Base-by-base conservation (phyloP, 2,888 invertebrate genomes). In the Periphyllus acericola region DNA sequence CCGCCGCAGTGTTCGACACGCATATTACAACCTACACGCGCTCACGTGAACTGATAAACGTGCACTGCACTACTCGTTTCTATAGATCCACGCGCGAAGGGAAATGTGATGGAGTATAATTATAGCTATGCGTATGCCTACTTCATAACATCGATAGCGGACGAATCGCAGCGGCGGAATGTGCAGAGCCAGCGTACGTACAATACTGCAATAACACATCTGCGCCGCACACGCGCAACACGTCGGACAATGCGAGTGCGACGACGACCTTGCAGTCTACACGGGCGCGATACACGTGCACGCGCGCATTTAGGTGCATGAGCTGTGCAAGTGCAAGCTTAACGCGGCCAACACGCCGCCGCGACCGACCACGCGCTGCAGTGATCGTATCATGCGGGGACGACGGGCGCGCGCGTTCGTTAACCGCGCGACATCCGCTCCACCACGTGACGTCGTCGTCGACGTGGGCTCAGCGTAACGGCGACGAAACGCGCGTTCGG, bases 201-300 rank as follows among this genome's bases (percentile, higher is more conserved):
- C n/a, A n/a, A n/a, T n/a, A n/a, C n/a, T n/a, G n/a, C n/a, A 29
- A 68, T 68, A n/a, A 25, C 8, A 66, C 21, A 66, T 8, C 66
- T 8, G 17, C 8, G 66, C 8, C 8, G 66, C 5, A 8, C 11
- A 68, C 68, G 6, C 68, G 25, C n/a, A 25, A 68, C 6, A 68
- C 68, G 68, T 1, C n/a, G 68, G n/a, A 68, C 29, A 68, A n/a
- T 68, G 68, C n/a, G n/a, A 5, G n/a, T 32, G 34, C 72, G 68
- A 72, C 72, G 19, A 72, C 29, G 72, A 72, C 72, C 72, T 72
- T 72, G 72, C n/a, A 34, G 29, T 66, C n/a, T n/a, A n/a, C n/a
- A n/a, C 29, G 34, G 72, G 72, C 72, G 72, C 32, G 72, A 2
- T 17, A 72, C 5, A 72, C 34, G 34, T 17, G 19, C 32, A 17